Conservation (phyloP, 2,888 invertebrate genomes). For the Morpho helenor region DNA sequence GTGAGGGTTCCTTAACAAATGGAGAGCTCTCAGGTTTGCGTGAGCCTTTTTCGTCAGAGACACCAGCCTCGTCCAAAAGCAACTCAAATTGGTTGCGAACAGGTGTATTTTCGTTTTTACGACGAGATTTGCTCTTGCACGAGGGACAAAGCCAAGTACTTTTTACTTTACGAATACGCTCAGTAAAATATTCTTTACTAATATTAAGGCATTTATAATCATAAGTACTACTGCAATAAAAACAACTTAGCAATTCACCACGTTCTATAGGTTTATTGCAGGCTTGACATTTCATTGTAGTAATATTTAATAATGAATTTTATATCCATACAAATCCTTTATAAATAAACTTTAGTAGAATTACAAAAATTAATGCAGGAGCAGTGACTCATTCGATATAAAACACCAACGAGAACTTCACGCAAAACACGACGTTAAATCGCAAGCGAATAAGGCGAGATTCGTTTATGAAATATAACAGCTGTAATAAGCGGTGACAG, state of each 20-base stretch:
- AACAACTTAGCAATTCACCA: background rate
- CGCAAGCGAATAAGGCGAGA: too few species aligned
- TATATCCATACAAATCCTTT: too few species aligned
- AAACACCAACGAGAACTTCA: too few species aligned
- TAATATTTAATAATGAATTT: too few species aligned
- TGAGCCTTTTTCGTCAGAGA: background rate
- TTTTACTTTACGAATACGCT: background rate
- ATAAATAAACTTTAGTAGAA: too few species aligned
- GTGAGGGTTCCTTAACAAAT: background rate
- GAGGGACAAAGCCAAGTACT: background rate
- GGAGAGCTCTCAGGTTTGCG: background rate
- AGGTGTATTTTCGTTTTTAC: background rate
- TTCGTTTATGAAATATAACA: too few species aligned
- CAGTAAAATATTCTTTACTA: background rate
- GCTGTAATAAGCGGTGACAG: too few species aligned
- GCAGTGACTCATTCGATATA: too few species aligned
- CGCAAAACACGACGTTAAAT: too few species aligned
- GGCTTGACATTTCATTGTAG: background rate
- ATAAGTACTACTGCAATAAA: background rate
- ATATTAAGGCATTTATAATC: background rate
- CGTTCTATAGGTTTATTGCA: background rate
- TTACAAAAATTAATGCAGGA: too few species aligned
- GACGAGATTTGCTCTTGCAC: background rate
- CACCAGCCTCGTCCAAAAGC: background rate
- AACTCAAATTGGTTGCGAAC: background rate